Evolutionary conservation across 2,113 vertebrate species (phyloP), one percentile per base, ranked within the genome.

Genomic region (Archilochus colubris): DNA sequence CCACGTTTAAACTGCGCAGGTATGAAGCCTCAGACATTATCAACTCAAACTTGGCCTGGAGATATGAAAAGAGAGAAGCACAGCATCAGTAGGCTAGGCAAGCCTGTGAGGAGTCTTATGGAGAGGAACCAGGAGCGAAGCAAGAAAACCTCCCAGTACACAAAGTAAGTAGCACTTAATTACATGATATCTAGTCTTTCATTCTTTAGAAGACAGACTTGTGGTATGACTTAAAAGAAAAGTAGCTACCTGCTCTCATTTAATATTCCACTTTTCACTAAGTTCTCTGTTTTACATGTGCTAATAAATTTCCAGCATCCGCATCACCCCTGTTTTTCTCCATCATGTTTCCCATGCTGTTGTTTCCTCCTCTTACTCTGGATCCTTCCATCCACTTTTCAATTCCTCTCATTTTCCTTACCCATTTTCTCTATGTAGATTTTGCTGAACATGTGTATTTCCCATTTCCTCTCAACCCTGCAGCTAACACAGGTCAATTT

Each of bases 1-100:
- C 99, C 54, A 99, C 98, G 5, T 99, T 98, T 46, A 99, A 95
- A 94, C 99, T 99, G 68, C 98, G 98, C 86, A 99, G 98, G 96
- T 99, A 99, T 0, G 99, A 99, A 5, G 99, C 99, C 92, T 99
- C 99, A 2, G 99, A 99, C 43, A 99, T 98, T 54, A 99, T 98
- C 48, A 99, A 96, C 94, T 99, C 99, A 96, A 99, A 99, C 81
- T 99, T 98, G 84, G 99, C 99, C 99, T 99, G 86, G 66, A 53
- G 53, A 72, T 31, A 24, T 21, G 44, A 53, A 53, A 64, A 69
- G 19, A 27, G 40, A 19, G 46, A 38, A 67, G 4, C 9, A 33
- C 20, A 51, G 38, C 50, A 24, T 96, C 64, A 91, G 36, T 9
- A 75, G 6, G 4, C 22, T 6, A 59, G 0, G 1, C 8, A 18